These are phyloP conservation scores for Heliconius hermathena DNA, from an alignment of 1,140 invertebrate species.

Conservation along the genomic window DNA sequence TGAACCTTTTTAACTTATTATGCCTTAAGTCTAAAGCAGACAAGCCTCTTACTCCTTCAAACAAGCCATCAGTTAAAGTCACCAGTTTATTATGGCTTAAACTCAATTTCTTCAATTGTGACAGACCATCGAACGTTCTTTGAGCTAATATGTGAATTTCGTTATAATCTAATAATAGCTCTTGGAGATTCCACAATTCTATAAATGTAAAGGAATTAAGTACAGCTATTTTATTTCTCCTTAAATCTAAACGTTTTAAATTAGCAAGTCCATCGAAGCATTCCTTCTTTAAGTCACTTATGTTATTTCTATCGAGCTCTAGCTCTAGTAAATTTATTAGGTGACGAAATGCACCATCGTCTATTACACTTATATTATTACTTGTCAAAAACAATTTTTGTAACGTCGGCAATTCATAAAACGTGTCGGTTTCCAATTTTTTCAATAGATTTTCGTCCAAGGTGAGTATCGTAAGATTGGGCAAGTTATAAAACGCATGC, in stretches of 20 bases:
- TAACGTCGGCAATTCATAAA: constrained; percentile 86
- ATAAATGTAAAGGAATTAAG: constrained; percentile 88
- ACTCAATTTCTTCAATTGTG: constrained; percentile 85
- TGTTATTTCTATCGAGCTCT: constrained; percentile 87
- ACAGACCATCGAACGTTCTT: constrained; percentile 87
- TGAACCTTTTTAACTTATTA: constrained; percentile 88
- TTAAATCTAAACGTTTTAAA: constrained; percentile 86
- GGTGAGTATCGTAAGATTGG: constrained; percentile 84
- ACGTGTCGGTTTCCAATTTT: constrained; percentile 87
- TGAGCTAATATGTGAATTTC: constrained; percentile 84
- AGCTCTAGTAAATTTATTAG: constrained; percentile 85
- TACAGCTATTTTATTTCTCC: constrained; percentile 86
- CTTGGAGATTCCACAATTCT: constrained; percentile 86
- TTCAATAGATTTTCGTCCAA: constrained; percentile 87
- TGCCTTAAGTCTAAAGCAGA: constrained; percentile 87
- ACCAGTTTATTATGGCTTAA: constrained; percentile 89
- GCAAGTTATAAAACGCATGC: constrained; percentile 87
- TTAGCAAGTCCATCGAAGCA: constrained; percentile 87
- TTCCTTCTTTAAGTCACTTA: constrained; percentile 86
- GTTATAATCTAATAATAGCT: constrained; percentile 89
- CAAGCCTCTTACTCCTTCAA: constrained; percentile 85
- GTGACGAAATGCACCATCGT: constrained; percentile 87
- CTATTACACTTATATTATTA: constrained; percentile 88
- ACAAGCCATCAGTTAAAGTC: constrained; percentile 84
- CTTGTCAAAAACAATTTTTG: constrained; percentile 86